phyloP scores from a whole-genome alignment of 2,797 vertebrate genomes.

The Microchirus variegatus region DNA sequence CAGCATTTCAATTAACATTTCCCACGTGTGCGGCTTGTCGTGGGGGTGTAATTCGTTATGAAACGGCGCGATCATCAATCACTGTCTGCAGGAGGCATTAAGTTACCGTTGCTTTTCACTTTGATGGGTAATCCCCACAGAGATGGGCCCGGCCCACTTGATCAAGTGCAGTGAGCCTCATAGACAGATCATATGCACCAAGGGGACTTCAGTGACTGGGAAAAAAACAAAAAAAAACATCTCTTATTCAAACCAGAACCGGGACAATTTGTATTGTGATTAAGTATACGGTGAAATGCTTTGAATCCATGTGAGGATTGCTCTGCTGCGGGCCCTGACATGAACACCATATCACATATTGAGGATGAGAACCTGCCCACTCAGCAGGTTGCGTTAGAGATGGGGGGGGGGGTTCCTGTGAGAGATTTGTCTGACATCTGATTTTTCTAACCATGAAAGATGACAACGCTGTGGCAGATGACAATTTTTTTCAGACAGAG shows the following conservation, averaged over 20 bases:
- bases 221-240: conserved; percentile 56
- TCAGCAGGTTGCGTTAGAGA: conserved; percentile 74
- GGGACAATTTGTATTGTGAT: conserved; percentile 82
- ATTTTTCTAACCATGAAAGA: conserved; percentile 82
- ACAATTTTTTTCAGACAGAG: conserved; percentile 68
- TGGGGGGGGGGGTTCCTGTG: conserved; percentile 24
- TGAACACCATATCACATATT: conserved; percentile 60
- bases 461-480: conserved; percentile 63
- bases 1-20: conserved; percentile 82
- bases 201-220: conserved; percentile 61
- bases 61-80: conserved; percentile 80
- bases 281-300: conserved; percentile 73
- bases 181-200: conserved; percentile 72
- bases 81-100: conserved; percentile 80
- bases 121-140: conserved; percentile 79
- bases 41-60: conserved; percentile 70
- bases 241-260: conserved; percentile 73
- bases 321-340: conserved; percentile 49
- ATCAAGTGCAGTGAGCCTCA: conserved; percentile 76
- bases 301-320: conserved; percentile 69
- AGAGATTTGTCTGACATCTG: conserved; percentile 71
- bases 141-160: conserved; percentile 69
- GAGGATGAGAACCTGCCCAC: conserved; percentile 73
- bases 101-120: conserved; percentile 80
- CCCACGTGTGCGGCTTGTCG: conserved; percentile 70